Evolutionary conservation across 2,113 vertebrate species (phyloP).

Genomic region (Salvator merianae): DNA sequence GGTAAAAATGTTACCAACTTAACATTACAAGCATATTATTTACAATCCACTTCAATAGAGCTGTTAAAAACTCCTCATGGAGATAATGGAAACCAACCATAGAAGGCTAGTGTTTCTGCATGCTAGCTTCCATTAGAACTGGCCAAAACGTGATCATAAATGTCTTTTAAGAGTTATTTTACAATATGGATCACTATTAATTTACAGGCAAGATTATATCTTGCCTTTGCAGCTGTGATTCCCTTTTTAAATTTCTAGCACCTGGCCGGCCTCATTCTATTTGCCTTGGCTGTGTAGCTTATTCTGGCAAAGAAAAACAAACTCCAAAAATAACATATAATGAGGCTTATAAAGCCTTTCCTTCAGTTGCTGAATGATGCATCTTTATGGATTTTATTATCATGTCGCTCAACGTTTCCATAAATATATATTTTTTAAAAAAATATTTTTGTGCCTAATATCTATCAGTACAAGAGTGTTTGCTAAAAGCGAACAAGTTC

Average conservation of each 20-base stretch:
- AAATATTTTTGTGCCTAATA: conserved; percentile 12
- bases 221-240: conserved; percentile 15
- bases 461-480: conserved; percentile 44
- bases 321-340: conserved; percentile 18
- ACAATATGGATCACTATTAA: neutral
- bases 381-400: neutral
- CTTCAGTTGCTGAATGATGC: conserved; percentile 17
- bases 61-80: neutral
- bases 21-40: neutral
- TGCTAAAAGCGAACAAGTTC: conserved; percentile 15
- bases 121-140: neutral
- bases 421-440: neutral
- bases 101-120: neutral
- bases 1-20: neutral
- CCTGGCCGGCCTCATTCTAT: conserved; percentile 28
- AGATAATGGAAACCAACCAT: neutral
- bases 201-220: conserved; percentile 2
- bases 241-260: conserved; percentile 2
- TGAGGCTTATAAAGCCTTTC: conserved; percentile 8
- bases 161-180: neutral
- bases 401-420: conserved; percentile 17
- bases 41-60: neutral
- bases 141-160: neutral
- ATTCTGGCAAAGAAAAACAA: neutral
- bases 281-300: neutral